Evolutionary conservation across 2,888 invertebrate genomes (phyloP).

Genomic region (Pemphredon lugubris): DNA sequence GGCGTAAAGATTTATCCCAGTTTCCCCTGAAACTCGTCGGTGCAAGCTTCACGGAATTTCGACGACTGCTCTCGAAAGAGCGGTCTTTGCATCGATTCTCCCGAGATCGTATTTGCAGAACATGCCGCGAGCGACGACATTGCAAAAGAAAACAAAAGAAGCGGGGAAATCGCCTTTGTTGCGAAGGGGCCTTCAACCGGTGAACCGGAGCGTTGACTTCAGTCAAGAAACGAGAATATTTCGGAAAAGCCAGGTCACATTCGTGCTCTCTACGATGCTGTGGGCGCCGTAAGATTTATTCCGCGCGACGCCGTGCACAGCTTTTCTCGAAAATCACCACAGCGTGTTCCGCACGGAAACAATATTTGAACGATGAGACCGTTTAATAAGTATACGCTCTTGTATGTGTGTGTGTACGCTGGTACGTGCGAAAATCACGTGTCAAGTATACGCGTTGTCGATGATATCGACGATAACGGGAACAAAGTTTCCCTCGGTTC

Average conservation of each 20-base stretch:
- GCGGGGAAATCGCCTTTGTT: constrained; percentile 24
- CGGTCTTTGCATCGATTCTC: constrained; percentile 20
- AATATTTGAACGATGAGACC: too few species aligned
- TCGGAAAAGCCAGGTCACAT: constrained; percentile 7
- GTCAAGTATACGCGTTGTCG: too few species aligned
- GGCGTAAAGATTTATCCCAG: constrained; percentile 26
- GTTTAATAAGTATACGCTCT: too few species aligned
- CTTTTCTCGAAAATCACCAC: not conserved
- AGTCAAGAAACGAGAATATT: constrained; percentile 18
- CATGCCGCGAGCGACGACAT: constrained; percentile 20
- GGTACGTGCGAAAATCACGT: too few species aligned
- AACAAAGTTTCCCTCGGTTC: too few species aligned
- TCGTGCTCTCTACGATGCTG: not conserved
- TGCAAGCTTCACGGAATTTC: constrained; percentile 24
- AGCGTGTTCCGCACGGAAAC: too few species aligned
- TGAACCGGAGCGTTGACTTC: constrained; percentile 16
- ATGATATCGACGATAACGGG: too few species aligned
- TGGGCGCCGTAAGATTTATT: not conserved
- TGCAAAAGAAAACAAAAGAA: constrained; percentile 24
- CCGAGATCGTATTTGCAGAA: constrained; percentile 27
- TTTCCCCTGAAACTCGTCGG: constrained; percentile 16
- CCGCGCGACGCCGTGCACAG: not conserved
- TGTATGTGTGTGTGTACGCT: too few species aligned
- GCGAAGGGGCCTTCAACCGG: constrained; percentile 6
- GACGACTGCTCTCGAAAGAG: constrained; percentile 18